These are phyloP conservation scores for Odontamblyopus rebecca DNA, from an alignment of 2,797 vertebrate species.

Conservation along the genomic window DNA sequence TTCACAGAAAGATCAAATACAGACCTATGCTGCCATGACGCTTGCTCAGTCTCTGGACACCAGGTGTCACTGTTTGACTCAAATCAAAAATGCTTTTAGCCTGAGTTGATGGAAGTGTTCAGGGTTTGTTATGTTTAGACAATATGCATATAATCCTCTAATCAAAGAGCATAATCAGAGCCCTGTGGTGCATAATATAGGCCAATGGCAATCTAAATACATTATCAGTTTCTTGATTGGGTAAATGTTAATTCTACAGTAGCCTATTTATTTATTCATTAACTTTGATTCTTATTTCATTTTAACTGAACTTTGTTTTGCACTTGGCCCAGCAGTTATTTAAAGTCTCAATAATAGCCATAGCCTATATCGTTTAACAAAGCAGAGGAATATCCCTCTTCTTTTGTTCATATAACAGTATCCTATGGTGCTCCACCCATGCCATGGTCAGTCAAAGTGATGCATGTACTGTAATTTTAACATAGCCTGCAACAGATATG, in stretches of 20 bases:
- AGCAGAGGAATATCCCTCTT: not conserved
- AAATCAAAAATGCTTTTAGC: not conserved
- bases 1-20: not conserved
- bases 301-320: not conserved
- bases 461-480: no score
- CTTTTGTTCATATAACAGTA: slow-evolving; percentile 15
- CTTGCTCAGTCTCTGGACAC: not conserved
- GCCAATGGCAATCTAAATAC: slow-evolving; percentile 5
- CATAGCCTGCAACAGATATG: not conserved
- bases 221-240: slow-evolving; percentile 7
- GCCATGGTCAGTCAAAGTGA: not conserved
- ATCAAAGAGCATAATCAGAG: slow-evolving; percentile 6
- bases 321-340: not conserved
- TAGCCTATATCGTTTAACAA: not conserved
- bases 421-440: slow-evolving; percentile 48
- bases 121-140: not conserved
- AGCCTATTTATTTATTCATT: not conserved
- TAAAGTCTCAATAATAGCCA: not conserved
- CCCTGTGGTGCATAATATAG: slow-evolving; percentile 1
- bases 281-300: not conserved
- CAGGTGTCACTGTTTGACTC: not conserved
- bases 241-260: not conserved
- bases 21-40: not conserved
- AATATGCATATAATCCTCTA: slow-evolving; percentile 7
- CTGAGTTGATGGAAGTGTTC: not conserved